A percentile compares a stretch with the other conserved stretches of the same genome.
Conservation (phyloP, 2,888 invertebrate species). For the Ernsta delagoae region DNA sequence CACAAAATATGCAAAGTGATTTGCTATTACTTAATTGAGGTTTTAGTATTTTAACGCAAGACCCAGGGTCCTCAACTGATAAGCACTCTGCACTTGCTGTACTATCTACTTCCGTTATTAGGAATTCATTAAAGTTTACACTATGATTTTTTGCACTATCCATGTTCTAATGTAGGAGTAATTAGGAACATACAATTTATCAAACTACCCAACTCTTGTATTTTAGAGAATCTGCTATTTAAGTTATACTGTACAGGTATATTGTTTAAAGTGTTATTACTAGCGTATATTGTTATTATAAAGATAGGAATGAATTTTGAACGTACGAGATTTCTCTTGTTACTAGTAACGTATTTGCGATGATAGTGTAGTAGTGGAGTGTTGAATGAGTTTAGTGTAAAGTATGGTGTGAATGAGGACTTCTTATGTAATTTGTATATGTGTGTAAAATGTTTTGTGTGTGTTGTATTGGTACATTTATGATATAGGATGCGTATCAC, state of each 20-base stretch:
- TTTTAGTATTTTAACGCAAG: neutral
- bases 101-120: neutral
- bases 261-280: too few relatives aligned
- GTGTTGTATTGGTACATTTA: too few relatives aligned
- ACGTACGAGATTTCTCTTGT: too few relatives aligned
- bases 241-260: too few relatives aligned
- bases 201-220: too few relatives aligned
- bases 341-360: too few relatives aligned
- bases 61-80: neutral
- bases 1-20: neutral
- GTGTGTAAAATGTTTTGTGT: too few relatives aligned
- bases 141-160: constrained; percentile 1
- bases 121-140: neutral
- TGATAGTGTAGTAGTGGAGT: neutral
- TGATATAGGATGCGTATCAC: too few relatives aligned
- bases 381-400: neutral
- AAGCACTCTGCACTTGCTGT: neutral
- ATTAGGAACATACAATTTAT: neutral
- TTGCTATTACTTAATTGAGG: neutral
- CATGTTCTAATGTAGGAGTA: neutral
- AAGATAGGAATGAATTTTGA: too few relatives aligned
- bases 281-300: too few relatives aligned
- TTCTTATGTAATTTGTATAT: too few relatives aligned
- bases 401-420: neutral
- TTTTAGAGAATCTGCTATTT: too few relatives aligned